Evolutionary conservation across 2,113 vertebrate genomes (phyloP).

Genomic region (Genyomyrus donnyi): DNA sequence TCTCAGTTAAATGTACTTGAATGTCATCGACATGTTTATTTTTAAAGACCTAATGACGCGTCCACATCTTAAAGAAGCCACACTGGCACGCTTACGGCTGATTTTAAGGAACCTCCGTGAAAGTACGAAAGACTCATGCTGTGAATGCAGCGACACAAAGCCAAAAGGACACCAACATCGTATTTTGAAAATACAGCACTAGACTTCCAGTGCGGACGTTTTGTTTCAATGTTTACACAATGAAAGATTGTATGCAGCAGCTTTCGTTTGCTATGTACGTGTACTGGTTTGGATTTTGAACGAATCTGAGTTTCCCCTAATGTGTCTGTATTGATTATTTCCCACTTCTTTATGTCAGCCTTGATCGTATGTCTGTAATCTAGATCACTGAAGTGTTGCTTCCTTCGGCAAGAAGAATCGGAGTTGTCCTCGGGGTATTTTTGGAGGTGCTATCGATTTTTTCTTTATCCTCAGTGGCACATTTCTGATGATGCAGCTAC

Average conservation of each 20-base stretch:
- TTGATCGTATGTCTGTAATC: neutral
- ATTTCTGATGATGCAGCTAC: conserved; percentile 2
- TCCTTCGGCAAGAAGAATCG: neutral
- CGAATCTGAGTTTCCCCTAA: neutral
- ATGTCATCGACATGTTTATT: neutral
- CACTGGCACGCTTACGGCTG: neutral
- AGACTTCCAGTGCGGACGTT: neutral
- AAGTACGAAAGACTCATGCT: neutral
- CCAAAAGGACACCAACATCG: neutral
- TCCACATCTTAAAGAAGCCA: neutral
- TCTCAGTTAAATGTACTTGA: neutral
- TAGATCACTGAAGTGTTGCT: neutral
- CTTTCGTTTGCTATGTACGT: neutral
- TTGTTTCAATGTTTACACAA: neutral
- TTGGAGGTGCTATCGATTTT: neutral
- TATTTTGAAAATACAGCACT: neutral
- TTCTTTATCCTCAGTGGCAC: neutral
- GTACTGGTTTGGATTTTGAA: neutral
- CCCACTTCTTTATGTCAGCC: neutral
- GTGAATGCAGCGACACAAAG: neutral
- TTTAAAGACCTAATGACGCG: neutral
- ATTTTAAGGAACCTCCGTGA: neutral
- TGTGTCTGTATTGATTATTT: neutral
- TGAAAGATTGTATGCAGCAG: neutral
- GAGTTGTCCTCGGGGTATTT: neutral